Conservation (phyloP, 53 echinoderm and acorn worm species). For the Patiria pectinifera region DNA sequence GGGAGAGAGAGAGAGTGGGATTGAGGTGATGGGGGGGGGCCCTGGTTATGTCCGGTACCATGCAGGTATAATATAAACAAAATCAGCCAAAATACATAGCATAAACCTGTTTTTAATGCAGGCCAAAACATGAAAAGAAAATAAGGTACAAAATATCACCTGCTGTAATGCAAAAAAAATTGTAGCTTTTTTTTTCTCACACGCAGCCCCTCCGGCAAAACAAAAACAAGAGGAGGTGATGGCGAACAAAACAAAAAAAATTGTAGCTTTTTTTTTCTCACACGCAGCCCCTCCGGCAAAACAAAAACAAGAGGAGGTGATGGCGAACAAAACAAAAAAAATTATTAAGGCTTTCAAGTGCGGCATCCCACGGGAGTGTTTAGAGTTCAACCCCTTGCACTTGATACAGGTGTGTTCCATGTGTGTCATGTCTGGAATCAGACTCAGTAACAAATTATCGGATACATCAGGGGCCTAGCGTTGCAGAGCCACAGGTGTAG, state of each 20-base stretch:
- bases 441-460: background rate
- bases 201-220: conserved; percentile 24
- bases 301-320: conserved; percentile 43
- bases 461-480: background rate
- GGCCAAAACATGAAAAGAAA: background rate
- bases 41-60: no score
- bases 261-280: no score
- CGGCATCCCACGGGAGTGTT: conserved; percentile 55
- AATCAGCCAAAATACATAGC: background rate
- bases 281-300: conserved; percentile 30
- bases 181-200: conserved; percentile 23
- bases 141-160: conserved; percentile 19
- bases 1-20: background rate
- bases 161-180: conserved; percentile 50
- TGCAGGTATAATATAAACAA: background rate
- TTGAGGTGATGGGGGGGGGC: background rate
- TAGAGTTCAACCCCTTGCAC: conserved; percentile 45
- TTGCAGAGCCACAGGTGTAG: background rate
- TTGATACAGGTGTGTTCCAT: conserved; percentile 53
- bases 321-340: background rate
- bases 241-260: background rate
- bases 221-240: conserved; percentile 44
- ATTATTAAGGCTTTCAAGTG: conserved; percentile 31
- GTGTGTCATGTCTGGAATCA: conserved; percentile 33
- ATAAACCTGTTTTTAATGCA: background rate